Evolutionary conservation across 2,888 invertebrate species (phyloP).

Genomic region (Tortricodes alternella): DNA sequence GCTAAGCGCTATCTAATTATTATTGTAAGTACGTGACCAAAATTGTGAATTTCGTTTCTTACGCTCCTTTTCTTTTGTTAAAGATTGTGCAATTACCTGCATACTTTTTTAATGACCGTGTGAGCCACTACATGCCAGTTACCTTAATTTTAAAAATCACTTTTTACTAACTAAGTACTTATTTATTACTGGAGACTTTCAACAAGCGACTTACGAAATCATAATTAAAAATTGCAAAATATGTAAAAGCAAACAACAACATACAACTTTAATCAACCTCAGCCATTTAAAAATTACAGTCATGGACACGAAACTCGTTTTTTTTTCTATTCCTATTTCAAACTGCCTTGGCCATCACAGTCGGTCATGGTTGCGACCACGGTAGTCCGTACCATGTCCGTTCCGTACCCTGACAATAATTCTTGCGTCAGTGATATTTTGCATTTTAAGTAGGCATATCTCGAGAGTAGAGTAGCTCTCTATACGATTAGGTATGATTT

Average conservation of each 20-base stretch:
- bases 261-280: no score
- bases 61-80: neutral
- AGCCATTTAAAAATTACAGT: no score
- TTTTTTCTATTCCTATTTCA: conserved; percentile 22
- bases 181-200: no score
- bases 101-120: neutral
- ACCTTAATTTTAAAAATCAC: neutral
- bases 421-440: neutral
- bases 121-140: neutral
- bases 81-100: neutral
- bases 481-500: no score
- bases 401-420: no score
- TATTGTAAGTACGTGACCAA: neutral
- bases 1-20: no score
- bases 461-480: no score
- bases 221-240: no score
- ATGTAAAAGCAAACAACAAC: no score
- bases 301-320: conserved; percentile 22
- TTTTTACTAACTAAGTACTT: no score
- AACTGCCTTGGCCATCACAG: conserved; percentile 18
- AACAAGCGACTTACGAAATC: no score
- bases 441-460: neutral
- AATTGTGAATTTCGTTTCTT: neutral
- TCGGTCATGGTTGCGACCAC: conserved; percentile 19
- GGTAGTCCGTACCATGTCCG: no score